These are phyloP conservation scores for Diadophis punctatus DNA, from an alignment of 2,113 vertebrate genomes.

Conservation along the genomic window DNA sequence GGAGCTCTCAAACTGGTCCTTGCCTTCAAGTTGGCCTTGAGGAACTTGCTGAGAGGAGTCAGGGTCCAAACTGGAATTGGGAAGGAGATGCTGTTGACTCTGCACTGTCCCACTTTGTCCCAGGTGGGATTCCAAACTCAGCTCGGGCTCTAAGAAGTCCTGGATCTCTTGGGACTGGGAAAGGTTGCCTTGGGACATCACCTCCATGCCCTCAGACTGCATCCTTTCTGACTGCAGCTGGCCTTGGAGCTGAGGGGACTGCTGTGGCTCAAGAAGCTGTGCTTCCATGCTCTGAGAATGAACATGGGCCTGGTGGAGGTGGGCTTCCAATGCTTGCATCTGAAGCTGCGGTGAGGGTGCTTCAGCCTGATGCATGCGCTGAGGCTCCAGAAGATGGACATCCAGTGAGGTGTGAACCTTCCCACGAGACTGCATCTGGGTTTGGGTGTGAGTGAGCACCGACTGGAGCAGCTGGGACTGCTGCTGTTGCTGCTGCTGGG, in stretches of 20 bases:
- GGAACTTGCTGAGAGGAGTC: constrained; percentile 57
- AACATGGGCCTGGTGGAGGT: constrained; percentile 68
- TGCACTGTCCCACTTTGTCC: constrained; percentile 48
- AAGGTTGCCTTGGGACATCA: constrained; percentile 43
- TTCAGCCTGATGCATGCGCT: constrained; percentile 70
- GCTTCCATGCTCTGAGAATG: constrained; percentile 65
- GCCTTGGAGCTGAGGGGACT: constrained; percentile 62
- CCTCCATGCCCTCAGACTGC: constrained; percentile 58
- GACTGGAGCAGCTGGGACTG: constrained; percentile 84
- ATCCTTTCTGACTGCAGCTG: constrained; percentile 57
- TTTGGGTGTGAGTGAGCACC: constrained; percentile 84
- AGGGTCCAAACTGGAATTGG: constrained; percentile 45
- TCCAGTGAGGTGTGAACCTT: constrained; percentile 73
- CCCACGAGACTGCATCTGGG: constrained; percentile 47
- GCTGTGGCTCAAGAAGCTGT: constrained; percentile 61
- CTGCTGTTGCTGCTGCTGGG: constrained; percentile 44
- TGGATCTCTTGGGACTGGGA: constrained; percentile 74
- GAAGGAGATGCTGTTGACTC: constrained; percentile 53
- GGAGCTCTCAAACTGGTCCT: constrained; percentile 80
- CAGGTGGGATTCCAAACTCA: constrained; percentile 61
- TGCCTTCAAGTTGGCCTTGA: constrained; percentile 56
- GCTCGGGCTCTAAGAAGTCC: constrained; percentile 57
- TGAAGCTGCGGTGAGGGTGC: constrained; percentile 80
- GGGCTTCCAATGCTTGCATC: constrained; percentile 82
- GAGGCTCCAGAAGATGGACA: constrained; percentile 75